Evolutionary conservation across 2,797 vertebrate genomes (phyloP).

Genomic region (Diceros bicornis): DNA sequence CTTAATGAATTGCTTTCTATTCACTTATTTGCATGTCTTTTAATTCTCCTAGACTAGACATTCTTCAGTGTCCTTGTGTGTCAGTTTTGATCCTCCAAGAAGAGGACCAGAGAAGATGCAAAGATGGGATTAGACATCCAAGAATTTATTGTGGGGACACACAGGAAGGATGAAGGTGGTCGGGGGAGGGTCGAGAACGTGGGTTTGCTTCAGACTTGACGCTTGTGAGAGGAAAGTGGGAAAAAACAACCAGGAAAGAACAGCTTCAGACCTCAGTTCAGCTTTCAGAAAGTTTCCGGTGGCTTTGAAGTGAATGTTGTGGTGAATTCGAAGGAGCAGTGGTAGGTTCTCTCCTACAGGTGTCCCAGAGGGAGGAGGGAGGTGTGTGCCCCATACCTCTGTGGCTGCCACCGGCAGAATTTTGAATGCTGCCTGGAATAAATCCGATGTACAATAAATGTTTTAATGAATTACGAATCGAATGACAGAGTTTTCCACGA

Average conservation of each 20-base stretch:
- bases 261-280: not conserved
- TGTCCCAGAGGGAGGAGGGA: not conserved
- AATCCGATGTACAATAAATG: not conserved
- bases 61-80: not conserved
- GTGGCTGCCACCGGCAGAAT: not conserved
- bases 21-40: not conserved
- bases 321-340: not conserved
- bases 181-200: no score
- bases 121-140: not conserved
- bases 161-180: not conserved
- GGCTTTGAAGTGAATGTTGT: not conserved
- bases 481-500: not conserved
- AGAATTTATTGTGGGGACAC: not conserved
- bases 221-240: not conserved
- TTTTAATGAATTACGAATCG: not conserved
- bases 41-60: not conserved
- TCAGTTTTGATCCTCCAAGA: not conserved
- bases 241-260: not conserved
- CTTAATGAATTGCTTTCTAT: not conserved
- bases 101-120: not conserved
- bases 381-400: not conserved
- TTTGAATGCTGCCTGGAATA: not conserved
- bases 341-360: accelerated
- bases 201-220: not conserved
- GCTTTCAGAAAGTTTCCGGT: not conserved